Conservation (phyloP, 2,888 invertebrate genomes). For the Eudasyphora cyanicolor region DNA sequence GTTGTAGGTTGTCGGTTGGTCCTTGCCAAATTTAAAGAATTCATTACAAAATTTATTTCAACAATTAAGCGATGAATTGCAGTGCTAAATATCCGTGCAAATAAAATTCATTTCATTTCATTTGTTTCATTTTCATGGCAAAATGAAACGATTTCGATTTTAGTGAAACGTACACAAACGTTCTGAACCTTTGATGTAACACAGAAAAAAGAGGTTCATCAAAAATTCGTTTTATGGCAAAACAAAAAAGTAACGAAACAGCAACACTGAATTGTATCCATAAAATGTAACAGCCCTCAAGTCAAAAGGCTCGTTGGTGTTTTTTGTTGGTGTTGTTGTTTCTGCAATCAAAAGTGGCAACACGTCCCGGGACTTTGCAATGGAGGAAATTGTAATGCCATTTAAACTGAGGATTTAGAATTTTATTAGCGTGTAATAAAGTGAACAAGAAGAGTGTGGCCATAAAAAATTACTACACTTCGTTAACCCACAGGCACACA, state of each 20-base stretch:
- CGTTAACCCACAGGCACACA: not conserved
- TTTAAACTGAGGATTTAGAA: conserved; percentile 49
- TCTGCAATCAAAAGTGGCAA: conserved; percentile 52
- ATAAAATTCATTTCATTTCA: conserved; percentile 4
- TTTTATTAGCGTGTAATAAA: conserved; percentile 64
- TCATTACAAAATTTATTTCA: conserved; percentile 47
- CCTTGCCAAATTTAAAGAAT: conserved; percentile 32
- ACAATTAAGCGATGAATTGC: conserved; percentile 46
- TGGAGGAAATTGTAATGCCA: conserved; percentile 22
- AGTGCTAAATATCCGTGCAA: conserved; percentile 14
- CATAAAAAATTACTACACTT: conserved; percentile 53
- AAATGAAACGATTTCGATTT: conserved; percentile 11
- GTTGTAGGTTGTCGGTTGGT: not conserved
- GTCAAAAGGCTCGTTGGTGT: not conserved
- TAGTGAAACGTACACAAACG: no score
- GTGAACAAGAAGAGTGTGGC: conserved; percentile 49
- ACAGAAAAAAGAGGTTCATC: not conserved
- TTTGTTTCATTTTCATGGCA: not conserved
- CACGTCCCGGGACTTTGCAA: conserved; percentile 8
- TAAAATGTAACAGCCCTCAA: conserved; percentile 53
- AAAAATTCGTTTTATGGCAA: not conserved
- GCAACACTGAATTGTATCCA: conserved; percentile 30
- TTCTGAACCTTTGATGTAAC: not conserved
- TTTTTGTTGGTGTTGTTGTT: not conserved
- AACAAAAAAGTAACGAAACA: not conserved